These are phyloP conservation scores for Trypoxylon attenuatum DNA, from an alignment of 2,888 invertebrate species.

Conservation along the genomic window DNA sequence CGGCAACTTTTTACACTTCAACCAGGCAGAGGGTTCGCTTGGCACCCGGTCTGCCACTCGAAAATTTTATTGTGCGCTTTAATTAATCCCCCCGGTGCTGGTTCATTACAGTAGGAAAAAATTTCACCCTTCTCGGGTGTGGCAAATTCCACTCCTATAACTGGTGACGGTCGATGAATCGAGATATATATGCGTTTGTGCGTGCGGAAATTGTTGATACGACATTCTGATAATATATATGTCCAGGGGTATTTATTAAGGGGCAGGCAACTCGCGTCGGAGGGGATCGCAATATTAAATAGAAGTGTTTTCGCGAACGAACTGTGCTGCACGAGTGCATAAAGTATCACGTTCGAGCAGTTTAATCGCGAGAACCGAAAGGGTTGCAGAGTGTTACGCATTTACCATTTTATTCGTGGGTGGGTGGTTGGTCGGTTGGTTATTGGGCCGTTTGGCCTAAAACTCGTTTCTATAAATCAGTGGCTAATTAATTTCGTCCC, in stretches of 20 bases:
- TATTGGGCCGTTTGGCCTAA: conserved; percentile 24
- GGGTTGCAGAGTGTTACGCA: conserved; percentile 6
- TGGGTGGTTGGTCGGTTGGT: conserved; percentile 6
- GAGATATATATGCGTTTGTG: too few species aligned
- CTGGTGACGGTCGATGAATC: too few species aligned
- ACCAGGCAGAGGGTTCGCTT: background rate
- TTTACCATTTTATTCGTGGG: conserved; percentile 4
- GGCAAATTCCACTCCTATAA: too few species aligned
- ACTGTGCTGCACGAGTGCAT: background rate
- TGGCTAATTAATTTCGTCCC: conserved; percentile 59
- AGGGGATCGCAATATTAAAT: too few species aligned
- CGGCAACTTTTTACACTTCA: conserved; percentile 25
- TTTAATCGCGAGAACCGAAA: conserved; percentile 3
- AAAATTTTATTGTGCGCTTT: conserved; percentile 2
- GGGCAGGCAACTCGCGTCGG: too few species aligned
- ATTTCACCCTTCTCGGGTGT: too few species aligned
- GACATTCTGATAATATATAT: too few species aligned
- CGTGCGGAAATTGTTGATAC: too few species aligned
- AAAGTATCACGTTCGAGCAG: background rate
- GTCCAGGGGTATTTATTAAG: too few species aligned
- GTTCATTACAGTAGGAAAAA: background rate
- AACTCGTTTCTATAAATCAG: conserved; percentile 65
- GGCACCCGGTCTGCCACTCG: background rate
- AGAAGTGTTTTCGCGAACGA: background rate
- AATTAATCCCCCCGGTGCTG: conserved; percentile 14